A percentile compares a stretch with the other conserved stretches of the same genome.
These are phyloP conservation scores for Acropora yongei DNA, from an alignment of 64 coral and sea anemone species.

Conservation along the genomic window DNA sequence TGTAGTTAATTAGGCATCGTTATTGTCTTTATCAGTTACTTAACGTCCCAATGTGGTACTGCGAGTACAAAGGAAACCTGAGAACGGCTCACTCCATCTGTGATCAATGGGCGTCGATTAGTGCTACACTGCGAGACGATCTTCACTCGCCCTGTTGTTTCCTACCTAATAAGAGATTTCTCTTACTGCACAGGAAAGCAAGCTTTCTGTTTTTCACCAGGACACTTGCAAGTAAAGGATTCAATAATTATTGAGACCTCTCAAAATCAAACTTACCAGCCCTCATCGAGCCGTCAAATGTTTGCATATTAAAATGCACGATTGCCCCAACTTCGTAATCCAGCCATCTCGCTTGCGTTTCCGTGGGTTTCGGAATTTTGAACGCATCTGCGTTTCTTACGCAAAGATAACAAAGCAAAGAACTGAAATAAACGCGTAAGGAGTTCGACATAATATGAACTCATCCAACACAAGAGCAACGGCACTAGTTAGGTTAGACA, in stretches of 20 bases:
- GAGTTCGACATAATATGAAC: neutral
- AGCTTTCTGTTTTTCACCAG: neutral
- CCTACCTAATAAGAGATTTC: too few relatives aligned
- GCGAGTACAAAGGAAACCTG: too few relatives aligned
- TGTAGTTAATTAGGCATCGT: too few relatives aligned
- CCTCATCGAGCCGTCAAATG: conserved; percentile 52
- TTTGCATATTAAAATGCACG: conserved; percentile 79
- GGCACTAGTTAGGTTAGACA: neutral
- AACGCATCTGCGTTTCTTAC: neutral
- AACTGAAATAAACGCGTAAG: neutral
- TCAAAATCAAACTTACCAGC: conserved; percentile 10
- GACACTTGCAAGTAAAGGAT: neutral
- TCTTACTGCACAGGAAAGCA: too few relatives aligned
- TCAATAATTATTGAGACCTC: neutral
- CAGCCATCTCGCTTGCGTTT: conserved; percentile 62
- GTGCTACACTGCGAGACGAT: too few relatives aligned
- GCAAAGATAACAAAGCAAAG: neutral
- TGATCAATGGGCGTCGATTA: too few relatives aligned
- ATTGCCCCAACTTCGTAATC: conserved; percentile 68
- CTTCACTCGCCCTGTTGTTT: too few relatives aligned
- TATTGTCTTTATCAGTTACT: too few relatives aligned
- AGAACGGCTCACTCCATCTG: too few relatives aligned
- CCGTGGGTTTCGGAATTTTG: conserved; percentile 43
- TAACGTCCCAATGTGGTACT: too few relatives aligned
- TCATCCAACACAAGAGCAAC: neutral